phyloP scores from a whole-genome alignment of 2,888 invertebrate species.

The Euplexia lucipara region DNA sequence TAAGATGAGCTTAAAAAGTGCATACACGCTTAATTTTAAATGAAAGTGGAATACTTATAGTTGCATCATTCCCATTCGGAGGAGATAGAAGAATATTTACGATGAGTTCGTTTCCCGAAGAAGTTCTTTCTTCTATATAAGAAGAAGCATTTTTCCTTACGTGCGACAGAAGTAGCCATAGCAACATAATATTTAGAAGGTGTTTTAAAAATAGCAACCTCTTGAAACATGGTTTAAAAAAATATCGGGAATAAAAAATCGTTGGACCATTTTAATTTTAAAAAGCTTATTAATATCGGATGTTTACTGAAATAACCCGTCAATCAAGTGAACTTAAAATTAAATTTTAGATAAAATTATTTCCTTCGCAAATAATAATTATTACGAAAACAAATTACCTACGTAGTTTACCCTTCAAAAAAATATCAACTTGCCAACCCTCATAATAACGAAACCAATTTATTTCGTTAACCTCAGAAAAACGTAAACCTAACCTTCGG shows the following conservation, averaged over 20 bases:
- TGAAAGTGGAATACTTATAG: too few species aligned
- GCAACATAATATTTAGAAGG: too few species aligned
- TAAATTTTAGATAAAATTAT: constrained; percentile 18
- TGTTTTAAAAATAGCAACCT: too few species aligned
- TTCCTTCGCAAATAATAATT: constrained; percentile 6
- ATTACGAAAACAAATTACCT: not conserved
- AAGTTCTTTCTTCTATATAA: too few species aligned
- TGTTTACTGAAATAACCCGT: constrained; percentile 11
- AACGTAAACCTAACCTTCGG: constrained; percentile 30
- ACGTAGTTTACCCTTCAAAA: not conserved
- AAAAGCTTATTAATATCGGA: not conserved
- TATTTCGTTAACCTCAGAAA: constrained; percentile 29
- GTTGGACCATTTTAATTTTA: not conserved
- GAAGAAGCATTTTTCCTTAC: too few species aligned
- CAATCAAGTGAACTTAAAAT: constrained; percentile 10
- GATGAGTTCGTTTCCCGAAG: too few species aligned
- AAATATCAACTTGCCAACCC: constrained; percentile 18
- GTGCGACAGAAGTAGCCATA: too few species aligned
- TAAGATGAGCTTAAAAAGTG: too few species aligned
- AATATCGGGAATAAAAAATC: not conserved
- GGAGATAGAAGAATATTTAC: too few species aligned
- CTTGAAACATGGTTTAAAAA: not conserved
- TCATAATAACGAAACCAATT: constrained; percentile 47
- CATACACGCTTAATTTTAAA: too few species aligned
- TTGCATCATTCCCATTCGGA: too few species aligned